These are phyloP conservation scores for Nebria brevicollis DNA, from an alignment of 2,888 invertebrate species.

Conservation along the genomic window DNA sequence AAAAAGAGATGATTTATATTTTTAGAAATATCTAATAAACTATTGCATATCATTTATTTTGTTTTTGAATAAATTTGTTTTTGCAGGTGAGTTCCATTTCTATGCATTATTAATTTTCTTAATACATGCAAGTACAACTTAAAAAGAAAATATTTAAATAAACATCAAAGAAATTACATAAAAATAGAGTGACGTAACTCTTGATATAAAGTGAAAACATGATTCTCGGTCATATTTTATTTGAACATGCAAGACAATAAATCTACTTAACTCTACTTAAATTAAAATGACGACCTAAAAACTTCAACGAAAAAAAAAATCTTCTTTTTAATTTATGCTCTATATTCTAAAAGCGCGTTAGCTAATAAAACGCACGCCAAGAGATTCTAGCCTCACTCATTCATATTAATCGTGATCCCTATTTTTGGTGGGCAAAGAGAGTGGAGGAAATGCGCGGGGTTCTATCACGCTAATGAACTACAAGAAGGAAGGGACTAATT, in stretches of 20 bases:
- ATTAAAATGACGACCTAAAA: background rate
- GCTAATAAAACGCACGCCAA: background rate
- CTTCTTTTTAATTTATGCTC: background rate
- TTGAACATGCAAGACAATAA: too few species aligned
- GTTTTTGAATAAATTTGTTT: background rate
- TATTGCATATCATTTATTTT: background rate
- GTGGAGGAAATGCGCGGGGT: background rate
- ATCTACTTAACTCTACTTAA: background rate
- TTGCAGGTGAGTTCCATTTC: background rate
- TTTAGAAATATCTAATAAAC: too few species aligned
- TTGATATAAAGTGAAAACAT: too few species aligned
- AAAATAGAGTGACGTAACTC: too few species aligned
- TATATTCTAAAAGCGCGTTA: background rate
- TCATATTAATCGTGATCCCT: background rate
- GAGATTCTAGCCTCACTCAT: background rate
- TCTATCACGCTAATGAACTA: constrained; percentile 40
- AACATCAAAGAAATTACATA: background rate
- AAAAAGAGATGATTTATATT: too few species aligned
- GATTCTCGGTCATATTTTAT: too few species aligned
- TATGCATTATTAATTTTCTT: background rate
- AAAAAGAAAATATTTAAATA: background rate
- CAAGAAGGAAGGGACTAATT: constrained; percentile 46
- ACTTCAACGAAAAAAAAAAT: background rate
- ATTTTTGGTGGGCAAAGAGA: background rate
- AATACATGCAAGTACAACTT: background rate